A percentile compares a stretch with the other conserved stretches of the same genome.
Conservation (phyloP, 1,140 invertebrate genomes). For the Parasteatoda tepidariorum region DNA sequence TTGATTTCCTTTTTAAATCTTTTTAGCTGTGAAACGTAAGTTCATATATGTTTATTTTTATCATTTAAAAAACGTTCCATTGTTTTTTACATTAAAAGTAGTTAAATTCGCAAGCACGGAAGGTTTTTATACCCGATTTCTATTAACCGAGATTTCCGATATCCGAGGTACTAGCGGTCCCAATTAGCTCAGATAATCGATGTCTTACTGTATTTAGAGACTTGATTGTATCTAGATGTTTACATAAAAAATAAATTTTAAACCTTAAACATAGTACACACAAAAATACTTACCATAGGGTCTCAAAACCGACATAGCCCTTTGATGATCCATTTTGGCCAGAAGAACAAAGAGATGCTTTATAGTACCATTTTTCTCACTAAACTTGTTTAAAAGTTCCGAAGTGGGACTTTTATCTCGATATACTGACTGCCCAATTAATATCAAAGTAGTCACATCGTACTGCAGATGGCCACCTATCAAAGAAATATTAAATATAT, state of each 20-base stretch:
- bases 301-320: slow-evolving; percentile 77
- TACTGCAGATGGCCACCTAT: slow-evolving; percentile 73
- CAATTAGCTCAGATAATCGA: too few species aligned
- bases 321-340: slow-evolving; percentile 78
- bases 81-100: too few species aligned
- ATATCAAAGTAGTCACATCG: slow-evolving; percentile 70
- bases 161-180: too few species aligned
- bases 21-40: too few species aligned
- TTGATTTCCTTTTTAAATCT: too few species aligned
- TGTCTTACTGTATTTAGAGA: too few species aligned
- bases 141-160: too few species aligned
- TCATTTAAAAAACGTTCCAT: too few species aligned
- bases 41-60: too few species aligned
- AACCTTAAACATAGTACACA: neutral
- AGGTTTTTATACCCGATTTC: too few species aligned
- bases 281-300: slow-evolving; percentile 70
- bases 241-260: neutral
- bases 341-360: slow-evolving; percentile 80
- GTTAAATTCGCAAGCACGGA: too few species aligned
- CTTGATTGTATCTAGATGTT: too few species aligned
- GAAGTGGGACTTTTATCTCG: slow-evolving; percentile 77
- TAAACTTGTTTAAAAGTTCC: slow-evolving; percentile 81
- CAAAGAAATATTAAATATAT: neutral
- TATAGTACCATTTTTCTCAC: slow-evolving; percentile 82
- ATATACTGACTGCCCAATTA: slow-evolving; percentile 69